Evolutionary conservation across 2,797 vertebrate species (phyloP), one percentile per base, ranked within the genome.

Genomic region (Carduelis carduelis): DNA sequence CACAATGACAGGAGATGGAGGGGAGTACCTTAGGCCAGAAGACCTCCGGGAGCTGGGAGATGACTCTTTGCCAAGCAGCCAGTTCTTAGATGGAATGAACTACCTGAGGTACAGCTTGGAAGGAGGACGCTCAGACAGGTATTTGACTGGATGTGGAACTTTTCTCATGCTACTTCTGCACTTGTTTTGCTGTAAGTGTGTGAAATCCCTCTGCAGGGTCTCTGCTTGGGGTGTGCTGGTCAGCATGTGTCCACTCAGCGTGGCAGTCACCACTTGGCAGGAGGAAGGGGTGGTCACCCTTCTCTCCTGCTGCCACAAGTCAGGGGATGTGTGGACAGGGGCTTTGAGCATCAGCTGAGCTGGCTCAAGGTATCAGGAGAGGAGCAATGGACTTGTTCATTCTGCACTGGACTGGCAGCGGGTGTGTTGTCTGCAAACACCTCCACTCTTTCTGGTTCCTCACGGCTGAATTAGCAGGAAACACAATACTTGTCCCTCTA

Each of bases 1-100:
- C 97, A 99, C 99, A 0, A 99, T 99, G 99, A 99, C 99, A 0
- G 99, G 99, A 2, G 99, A 99, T 22, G 99, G 99, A 47, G 99
- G 99, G 46, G 99, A 99, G 95, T 99, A 99, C 84, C 97, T 99
- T 15, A 98, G 99, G 92, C 98, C 99, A 0, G 99, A 99, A 97
- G 99, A 99, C 90, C 97, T 99, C 39, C 98, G 98, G 94, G 99
- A 99, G 93, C 98, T 99, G 27, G 99, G 99, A 11, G 99, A 99
- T 21, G 99, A 99, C 97, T 99, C 99, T 5, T 97, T 99, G 34
- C 99, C 99, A 4, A 98, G 98, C 97, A 99, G 99, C 50, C 99
- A 99, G 91, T 99, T 99, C 93, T 96, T 99, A 96, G 99, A 99
- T 34, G 99, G 99, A 6, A 99, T 99, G 99, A 99, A 98, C 96